Conservation (phyloP, 2,888 invertebrate species). For the Cyaniris semiargus region DNA sequence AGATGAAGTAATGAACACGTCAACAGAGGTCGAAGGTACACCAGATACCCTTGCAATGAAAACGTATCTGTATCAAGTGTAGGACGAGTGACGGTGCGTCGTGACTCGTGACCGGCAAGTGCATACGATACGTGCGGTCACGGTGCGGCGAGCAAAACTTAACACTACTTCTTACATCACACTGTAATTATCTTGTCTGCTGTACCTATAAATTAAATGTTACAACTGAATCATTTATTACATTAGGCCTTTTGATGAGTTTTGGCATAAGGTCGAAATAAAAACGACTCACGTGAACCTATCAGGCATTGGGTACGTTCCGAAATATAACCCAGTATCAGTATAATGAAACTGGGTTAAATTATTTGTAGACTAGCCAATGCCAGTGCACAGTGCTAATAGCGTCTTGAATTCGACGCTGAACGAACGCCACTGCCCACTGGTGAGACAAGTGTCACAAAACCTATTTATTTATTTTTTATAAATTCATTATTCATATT, state of each 20-base stretch:
- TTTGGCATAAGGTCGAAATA: background rate
- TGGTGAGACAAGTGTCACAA: no score
- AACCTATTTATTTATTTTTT: no score
- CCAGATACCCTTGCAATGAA: slow-evolving; percentile 17
- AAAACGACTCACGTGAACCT: background rate
- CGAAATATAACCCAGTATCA: no score
- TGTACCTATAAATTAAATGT: slow-evolving; percentile 35
- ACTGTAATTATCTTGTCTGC: slow-evolving; percentile 17
- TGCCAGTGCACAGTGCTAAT: no score
- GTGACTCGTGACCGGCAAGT: slow-evolving; percentile 19
- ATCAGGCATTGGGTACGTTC: no score
- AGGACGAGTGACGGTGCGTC: slow-evolving; percentile 8
- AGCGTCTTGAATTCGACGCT: no score
- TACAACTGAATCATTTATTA: slow-evolving; percentile 21
- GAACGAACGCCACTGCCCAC: no score
- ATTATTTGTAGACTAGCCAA: no score
- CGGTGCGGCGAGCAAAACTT: slow-evolving; percentile 21
- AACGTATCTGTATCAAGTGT: slow-evolving; percentile 19
- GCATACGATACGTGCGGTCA: slow-evolving; percentile 30
- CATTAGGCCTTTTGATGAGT: background rate
- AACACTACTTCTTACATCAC: slow-evolving; percentile 31
- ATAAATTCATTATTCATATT: no score
- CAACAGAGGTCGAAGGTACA: slow-evolving; percentile 4
- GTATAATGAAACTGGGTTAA: no score
- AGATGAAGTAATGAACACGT: background rate